These are phyloP conservation scores for Parnassius glacialis DNA, from an alignment of 2,888 invertebrate genomes.

Conservation along the genomic window DNA sequence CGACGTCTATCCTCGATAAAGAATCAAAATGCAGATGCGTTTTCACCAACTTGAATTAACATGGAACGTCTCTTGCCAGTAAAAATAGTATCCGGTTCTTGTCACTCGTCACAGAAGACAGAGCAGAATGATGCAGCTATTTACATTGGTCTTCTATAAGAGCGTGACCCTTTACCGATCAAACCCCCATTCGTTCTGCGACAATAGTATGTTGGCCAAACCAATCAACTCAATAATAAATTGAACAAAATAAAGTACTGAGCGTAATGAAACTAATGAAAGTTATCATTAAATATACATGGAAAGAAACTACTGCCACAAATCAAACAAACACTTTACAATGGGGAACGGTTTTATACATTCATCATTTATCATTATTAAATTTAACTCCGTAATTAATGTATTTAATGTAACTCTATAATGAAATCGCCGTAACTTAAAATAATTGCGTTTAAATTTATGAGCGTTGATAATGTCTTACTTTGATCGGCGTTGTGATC, in stretches of 20 bases:
- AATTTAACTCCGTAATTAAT: neutral
- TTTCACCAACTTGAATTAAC: no score
- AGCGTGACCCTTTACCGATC: no score
- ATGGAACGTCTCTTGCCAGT: no score
- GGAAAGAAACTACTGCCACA: constrained; percentile 11
- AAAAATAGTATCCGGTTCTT: no score
- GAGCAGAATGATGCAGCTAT: no score
- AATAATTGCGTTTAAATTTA: constrained; percentile 65
- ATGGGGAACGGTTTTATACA: constrained; percentile 11
- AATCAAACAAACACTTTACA: constrained; percentile 24
- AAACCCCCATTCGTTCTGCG: no score
- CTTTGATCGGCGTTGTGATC: constrained; percentile 52
- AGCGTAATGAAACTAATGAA: constrained; percentile 7
- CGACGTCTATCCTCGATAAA: no score
- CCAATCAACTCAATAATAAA: no score
- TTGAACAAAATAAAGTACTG: neutral
- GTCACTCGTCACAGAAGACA: no score
- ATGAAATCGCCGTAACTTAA: constrained; percentile 35
- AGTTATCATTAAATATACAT: constrained; percentile 12
- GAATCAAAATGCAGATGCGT: no score
- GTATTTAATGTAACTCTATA: constrained; percentile 21
- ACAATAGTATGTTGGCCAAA: no score
- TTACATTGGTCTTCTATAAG: no score
- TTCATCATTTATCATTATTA: constrained; percentile 22
- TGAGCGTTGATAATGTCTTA: constrained; percentile 53